A percentile compares a stretch with the other conserved stretches of the same genome.
Conservation (phyloP, 2,888 invertebrate genomes). For the Pyralis farinalis region DNA sequence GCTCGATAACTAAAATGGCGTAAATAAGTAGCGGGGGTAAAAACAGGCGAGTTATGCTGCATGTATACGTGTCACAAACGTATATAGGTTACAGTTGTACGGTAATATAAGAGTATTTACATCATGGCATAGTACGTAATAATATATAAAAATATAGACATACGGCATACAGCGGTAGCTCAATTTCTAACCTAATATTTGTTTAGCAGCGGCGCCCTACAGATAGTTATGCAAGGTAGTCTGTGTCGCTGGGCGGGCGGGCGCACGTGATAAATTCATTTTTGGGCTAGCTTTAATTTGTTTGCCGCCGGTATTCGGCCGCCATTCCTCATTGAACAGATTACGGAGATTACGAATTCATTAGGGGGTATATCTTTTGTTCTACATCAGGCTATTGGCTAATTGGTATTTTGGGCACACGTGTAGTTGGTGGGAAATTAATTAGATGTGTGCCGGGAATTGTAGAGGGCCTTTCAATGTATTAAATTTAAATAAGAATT, state of each 20-base stretch:
- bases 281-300: conserved; percentile 77
- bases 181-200: too few species aligned
- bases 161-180: too few species aligned
- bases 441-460: conserved; percentile 8
- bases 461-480: too few species aligned
- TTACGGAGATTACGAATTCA: conserved; percentile 79
- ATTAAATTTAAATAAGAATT: too few species aligned
- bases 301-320: conserved; percentile 66
- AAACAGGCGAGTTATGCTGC: too few species aligned
- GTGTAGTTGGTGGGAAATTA: conserved; percentile 45
- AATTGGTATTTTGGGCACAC: conserved; percentile 73
- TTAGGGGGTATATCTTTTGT: conserved; percentile 74
- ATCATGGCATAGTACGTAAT: too few species aligned
- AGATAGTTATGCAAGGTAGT: conserved; percentile 51
- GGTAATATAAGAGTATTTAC: too few species aligned
- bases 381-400: conserved; percentile 40
- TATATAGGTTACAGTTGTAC: too few species aligned
- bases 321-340: conserved; percentile 79
- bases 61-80: too few species aligned
- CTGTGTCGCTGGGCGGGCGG: conserved; percentile 25
- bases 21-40: too few species aligned
- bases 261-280: conserved; percentile 75
- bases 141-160: too few species aligned
- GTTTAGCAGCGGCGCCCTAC: conserved; percentile 16
- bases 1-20: too few species aligned